A percentile compares a stretch with the other conserved stretches of the same genome.
These are phyloP conservation scores for Chlorodrepanis virens DNA, from an alignment of 2,113 vertebrate species.

Conservation along the genomic window DNA sequence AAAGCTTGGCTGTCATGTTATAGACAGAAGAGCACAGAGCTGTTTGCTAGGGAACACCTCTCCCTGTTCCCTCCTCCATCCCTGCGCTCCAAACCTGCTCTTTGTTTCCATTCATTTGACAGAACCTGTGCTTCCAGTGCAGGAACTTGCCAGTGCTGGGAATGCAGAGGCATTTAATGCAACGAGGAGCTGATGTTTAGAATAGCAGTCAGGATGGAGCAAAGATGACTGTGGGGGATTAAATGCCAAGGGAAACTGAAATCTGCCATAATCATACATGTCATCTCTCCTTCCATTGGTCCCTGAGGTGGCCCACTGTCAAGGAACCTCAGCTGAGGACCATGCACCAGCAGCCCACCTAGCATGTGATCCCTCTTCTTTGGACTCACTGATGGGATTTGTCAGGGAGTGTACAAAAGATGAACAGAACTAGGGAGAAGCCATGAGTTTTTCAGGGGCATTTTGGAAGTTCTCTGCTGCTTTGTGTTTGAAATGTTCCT, in stretches of 20 bases:
- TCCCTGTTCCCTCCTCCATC: background rate
- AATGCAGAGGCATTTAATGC: background rate
- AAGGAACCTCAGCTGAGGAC: background rate
- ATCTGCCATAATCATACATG: background rate
- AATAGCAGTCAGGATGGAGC: background rate
- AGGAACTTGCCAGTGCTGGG: background rate
- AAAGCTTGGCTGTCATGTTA: background rate
- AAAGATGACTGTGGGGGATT: background rate
- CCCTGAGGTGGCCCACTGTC: background rate
- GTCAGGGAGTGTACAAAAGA: background rate
- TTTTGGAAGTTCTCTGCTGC: background rate
- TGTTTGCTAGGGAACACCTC: background rate
- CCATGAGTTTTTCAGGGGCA: background rate
- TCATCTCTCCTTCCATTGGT: background rate
- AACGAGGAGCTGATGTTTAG: background rate
- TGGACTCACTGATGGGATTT: background rate
- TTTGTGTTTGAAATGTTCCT: background rate
- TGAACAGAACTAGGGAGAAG: background rate
- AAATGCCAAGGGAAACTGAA: background rate
- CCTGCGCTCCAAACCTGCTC: background rate
- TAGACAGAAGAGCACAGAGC: background rate
- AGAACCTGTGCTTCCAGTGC: background rate
- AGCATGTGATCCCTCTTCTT: rapidly evolving
- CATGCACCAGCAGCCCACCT: background rate
- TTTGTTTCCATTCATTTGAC: background rate